These are phyloP conservation scores for Glaucidium brasilianum DNA, from an alignment of 2,113 vertebrate species.

Conservation along the genomic window DNA sequence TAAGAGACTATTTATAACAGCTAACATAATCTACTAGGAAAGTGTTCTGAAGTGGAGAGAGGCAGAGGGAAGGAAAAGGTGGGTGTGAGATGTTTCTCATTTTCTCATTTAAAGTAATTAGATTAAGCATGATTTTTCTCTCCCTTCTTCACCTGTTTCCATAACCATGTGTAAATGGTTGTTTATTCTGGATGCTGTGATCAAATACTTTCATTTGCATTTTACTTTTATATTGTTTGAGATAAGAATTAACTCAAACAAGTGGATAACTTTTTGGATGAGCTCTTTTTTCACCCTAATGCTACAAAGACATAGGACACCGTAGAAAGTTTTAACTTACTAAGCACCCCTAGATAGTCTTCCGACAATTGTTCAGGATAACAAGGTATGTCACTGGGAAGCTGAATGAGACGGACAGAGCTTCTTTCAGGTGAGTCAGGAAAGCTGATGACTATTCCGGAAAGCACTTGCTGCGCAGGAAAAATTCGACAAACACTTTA, in stretches of 20 bases:
- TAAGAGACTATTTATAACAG: background rate
- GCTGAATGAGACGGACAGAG: background rate
- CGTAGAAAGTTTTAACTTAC: background rate
- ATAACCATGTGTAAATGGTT: background rate
- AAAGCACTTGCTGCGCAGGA: background rate
- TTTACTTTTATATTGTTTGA: background rate
- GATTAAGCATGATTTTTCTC: background rate
- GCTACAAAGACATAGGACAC: background rate
- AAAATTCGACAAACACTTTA: background rate
- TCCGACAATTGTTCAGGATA: background rate
- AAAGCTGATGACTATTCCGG: background rate
- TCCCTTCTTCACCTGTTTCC: background rate
- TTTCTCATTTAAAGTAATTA: background rate
- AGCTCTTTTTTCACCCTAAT: background rate
- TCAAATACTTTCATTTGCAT: background rate
- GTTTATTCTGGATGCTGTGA: background rate
- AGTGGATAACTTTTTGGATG: background rate
- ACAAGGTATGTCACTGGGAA: background rate
- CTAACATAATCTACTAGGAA: background rate
- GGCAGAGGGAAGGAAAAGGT: background rate
- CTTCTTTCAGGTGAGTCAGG: background rate
- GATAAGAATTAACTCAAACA: background rate
- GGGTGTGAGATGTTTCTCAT: background rate
- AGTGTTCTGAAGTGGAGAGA: background rate
- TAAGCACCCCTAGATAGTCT: background rate